Conservation (phyloP, 2,797 vertebrate species). For the Darevskia mixta region DNA sequence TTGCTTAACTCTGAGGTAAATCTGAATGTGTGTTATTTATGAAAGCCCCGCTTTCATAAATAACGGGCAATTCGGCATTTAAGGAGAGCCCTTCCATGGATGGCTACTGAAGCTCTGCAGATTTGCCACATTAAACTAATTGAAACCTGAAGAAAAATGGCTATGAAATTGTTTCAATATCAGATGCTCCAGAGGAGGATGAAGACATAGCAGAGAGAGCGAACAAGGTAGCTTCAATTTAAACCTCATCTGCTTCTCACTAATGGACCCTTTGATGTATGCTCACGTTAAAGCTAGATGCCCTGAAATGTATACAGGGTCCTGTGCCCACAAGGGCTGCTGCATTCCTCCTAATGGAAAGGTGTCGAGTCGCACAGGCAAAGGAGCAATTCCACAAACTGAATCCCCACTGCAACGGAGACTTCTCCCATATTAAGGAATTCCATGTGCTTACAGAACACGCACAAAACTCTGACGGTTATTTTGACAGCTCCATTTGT, state of each 20-base stretch:
- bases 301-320: neutral
- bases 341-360: neutral
- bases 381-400: neutral
- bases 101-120: neutral
- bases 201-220: slow-evolving; percentile 1
- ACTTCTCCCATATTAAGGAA: neutral
- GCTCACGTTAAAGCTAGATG: neutral
- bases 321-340: neutral
- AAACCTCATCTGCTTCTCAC: neutral
- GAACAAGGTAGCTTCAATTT: slow-evolving; percentile 6
- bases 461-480: neutral
- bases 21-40: too few species aligned
- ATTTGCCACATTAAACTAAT: neutral
- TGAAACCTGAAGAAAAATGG: neutral
- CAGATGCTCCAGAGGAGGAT: neutral
- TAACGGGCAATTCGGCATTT: neutral
- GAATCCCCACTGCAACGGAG: neutral
- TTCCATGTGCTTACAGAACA: neutral
- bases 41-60: neutral
- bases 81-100: neutral
- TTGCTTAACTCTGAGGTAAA: neutral
- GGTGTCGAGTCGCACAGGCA: neutral
- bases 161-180: neutral
- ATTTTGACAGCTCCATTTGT: neutral
- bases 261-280: slow-evolving; percentile 24